Evolutionary conservation across 2,113 vertebrate species (phyloP), one percentile per base, ranked within the genome.

Genomic region (Sinosuthora webbiana): DNA sequence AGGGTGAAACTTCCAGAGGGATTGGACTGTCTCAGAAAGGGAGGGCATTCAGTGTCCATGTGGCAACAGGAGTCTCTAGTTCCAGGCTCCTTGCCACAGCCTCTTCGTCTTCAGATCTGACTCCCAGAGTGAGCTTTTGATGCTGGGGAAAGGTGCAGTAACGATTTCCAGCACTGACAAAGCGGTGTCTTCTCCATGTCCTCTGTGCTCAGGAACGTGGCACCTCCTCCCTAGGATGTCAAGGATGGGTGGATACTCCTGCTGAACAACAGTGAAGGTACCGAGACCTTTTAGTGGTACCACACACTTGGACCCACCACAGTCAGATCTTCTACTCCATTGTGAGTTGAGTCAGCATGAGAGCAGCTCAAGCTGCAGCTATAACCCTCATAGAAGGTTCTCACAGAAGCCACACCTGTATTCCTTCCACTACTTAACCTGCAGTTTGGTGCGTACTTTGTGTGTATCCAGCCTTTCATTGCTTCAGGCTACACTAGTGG

Each of bases 401-500:
- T 56, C 41, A 49, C 11, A 56, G 5, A 37, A 71, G 22, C 13
- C 30, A 55, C 6, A 20, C 7, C 5, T 31, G 9, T 17, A 15
- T 16, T 10, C 10, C 6, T 47, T 24, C 20, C 20, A 24, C 4
- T 16, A 17, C 6, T 9, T 18, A 15, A 71, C 13, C 24, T 12
- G 7, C 16, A 31, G 2, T 17, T 42, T 0, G 0, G 16, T 17
- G 21, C 25, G 7, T 21, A 22, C 2, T 56, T 71, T 27, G 6
- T 31, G 13, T 16, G 9, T 25, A 41, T 31, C 25, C 3, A 13
- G 17, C 3, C 3, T 47, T 63, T 30, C 1, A 24, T 10, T 30
- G 5, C 20, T 16, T 30, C 4, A 17, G 6, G 17, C n/a, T 14
- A 41, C 19, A 12, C 6, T 9, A 56, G 23, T 4, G 33, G 44